Percentiles rank a stretch among this genome's conserved stretches.
Conservation (phyloP, 1,140 invertebrate species). For the Zaprionus capensis region DNA sequence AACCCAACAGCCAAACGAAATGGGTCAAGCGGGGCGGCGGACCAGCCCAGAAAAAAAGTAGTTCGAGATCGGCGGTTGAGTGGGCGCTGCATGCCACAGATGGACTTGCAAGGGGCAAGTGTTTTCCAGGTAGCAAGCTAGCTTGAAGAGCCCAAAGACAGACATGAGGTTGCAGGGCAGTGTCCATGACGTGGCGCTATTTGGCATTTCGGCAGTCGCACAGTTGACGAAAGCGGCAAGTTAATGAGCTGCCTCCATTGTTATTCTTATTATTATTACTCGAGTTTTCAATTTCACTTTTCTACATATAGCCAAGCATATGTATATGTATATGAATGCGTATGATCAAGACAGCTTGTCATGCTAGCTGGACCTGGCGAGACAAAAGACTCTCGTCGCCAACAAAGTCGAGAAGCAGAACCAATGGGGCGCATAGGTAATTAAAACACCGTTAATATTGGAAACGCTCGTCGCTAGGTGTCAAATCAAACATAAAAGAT, state of each 20-base stretch:
- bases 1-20: conserved; percentile 43
- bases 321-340: not conserved
- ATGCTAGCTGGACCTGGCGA: conserved; percentile 54
- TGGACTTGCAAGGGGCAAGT: conserved; percentile 50
- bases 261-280: conserved; percentile 73
- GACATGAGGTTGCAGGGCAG: conserved; percentile 43
- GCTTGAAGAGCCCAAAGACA: not conserved
- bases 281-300: conserved; percentile 76
- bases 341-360: conserved; percentile 55
- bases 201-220: conserved; percentile 60
- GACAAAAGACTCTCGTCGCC: conserved; percentile 63
- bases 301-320: conserved; percentile 36
- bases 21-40: conserved; percentile 69
- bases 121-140: conserved; percentile 18
- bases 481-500: conserved; percentile 82
- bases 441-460: conserved; percentile 81
- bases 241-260: conserved; percentile 77
- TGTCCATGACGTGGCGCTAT: conserved; percentile 74
- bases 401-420: conserved; percentile 56
- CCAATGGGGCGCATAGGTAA: conserved; percentile 59
- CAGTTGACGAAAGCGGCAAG: conserved; percentile 79
- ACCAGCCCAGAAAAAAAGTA: conserved; percentile 51
- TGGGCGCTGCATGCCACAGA: conserved; percentile 66
- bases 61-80: conserved; percentile 38
- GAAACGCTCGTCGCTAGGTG: conserved; percentile 66